Evolutionary conservation across 1,140 invertebrate genomes (phyloP), one percentile per base, ranked within the genome.

Genomic region (Drosophila melanica): DNA sequence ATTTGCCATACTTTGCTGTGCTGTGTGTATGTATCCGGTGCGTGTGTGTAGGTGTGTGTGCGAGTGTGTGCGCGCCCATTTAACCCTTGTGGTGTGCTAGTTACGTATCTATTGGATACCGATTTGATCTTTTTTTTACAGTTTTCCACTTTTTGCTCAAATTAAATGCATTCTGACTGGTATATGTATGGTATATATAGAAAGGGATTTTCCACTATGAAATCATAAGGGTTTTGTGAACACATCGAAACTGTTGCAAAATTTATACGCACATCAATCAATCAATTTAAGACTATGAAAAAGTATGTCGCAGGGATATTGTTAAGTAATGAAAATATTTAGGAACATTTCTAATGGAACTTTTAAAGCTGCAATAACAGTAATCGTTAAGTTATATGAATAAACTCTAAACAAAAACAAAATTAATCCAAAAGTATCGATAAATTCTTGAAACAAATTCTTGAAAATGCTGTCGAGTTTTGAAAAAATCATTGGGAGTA

Each of bases 91-190:
- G 75, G 66, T 62, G 79, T 75, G 77, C 78, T 84, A 84, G 80
- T 82, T 84, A 76, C 76, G 80, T 82, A 82, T 84, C 80, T 82
- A 82, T 84, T 84, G 80, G 80, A 79, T 84, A 82, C 80, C 71
- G 84, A 79, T 70, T 71, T 84, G 70, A 78, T 45, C 39, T 44
- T 35, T 64, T 68, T 77, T 55, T 11, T 35, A 35, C 33, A 35
- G 10, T n/a, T 23, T 37, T 33, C 44, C 30, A 47, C 27, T 45
- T 72, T 65, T 33, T 45, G 48, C 33, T 45, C 10, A 41, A 58
- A 39, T 18, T 16, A 59, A 50, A 60, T 53, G 58, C 66, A 69
- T 62, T 62, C 45, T 33, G 44, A 42, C 33, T 35, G 5, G 35
- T 41, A 14, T 5, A n/a, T 39, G 12, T n/a, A 39, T 4, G 4